phyloP scores from a whole-genome alignment of 2,888 invertebrate species.

The Belgica antarctica region DNA sequence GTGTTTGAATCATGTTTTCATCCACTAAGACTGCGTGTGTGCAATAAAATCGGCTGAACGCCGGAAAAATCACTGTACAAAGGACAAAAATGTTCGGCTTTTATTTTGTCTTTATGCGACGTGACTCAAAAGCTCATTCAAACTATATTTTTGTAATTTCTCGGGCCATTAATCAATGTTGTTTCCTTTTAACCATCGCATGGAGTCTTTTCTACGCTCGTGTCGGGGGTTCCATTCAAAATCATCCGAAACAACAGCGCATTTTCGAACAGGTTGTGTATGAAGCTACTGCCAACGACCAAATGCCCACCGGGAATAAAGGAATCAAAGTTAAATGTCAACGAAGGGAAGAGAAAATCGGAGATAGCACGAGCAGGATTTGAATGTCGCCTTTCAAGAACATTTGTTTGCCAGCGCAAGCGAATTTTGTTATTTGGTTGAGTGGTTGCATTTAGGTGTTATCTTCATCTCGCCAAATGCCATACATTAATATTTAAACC shows the following conservation, averaged over 20 bases:
- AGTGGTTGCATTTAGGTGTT: too few species aligned
- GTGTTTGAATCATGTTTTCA: too few species aligned
- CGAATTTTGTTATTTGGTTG: too few species aligned
- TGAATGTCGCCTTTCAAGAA: neutral
- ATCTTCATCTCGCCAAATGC: too few species aligned
- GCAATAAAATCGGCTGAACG: too few species aligned
- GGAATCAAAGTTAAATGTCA: constrained; percentile 20
- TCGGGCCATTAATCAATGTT: constrained; percentile 26
- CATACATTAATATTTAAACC: too few species aligned
- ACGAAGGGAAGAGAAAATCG: neutral
- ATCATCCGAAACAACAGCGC: neutral
- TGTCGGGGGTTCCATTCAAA: neutral
- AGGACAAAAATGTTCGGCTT: too few species aligned
- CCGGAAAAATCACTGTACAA: too few species aligned
- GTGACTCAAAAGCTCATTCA: too few species aligned
- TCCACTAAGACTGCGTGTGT: too few species aligned
- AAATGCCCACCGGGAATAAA: neutral
- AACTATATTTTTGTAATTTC: neutral
- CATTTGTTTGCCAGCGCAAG: constrained; percentile 1
- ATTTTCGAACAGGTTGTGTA: constrained; percentile 26
- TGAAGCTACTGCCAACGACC: neutral
- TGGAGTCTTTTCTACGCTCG: neutral
- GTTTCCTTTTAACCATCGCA: neutral
- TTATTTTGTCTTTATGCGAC: too few species aligned
- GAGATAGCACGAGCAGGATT: constrained; percentile 9